A percentile compares a stretch with the other conserved stretches of the same genome.
Evolutionary conservation across 2,888 invertebrate species (phyloP).

Genomic region (Dicyrtomina minuta): DNA sequence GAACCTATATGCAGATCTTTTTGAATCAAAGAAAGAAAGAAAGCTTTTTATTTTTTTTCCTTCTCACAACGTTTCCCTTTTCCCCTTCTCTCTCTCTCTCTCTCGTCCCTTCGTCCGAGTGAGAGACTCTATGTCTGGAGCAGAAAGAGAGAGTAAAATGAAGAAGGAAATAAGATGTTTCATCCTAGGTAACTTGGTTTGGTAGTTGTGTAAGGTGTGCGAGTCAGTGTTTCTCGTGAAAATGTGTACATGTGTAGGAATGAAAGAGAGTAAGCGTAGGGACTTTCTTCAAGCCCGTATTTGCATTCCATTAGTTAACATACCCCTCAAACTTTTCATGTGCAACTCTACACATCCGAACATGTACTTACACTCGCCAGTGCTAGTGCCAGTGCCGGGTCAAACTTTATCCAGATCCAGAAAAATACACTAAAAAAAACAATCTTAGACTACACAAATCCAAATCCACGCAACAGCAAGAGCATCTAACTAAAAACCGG

Average conservation of each 20-base stretch:
- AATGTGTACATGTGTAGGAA: neutral
- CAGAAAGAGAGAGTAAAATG: neutral
- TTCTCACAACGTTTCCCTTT: neutral
- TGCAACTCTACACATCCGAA: neutral
- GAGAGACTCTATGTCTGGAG: too few species aligned
- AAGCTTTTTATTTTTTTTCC: slow-evolving; percentile 5
- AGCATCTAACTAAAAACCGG: too few species aligned
- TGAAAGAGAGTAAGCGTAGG: slow-evolving; percentile 5
- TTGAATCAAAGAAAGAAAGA: neutral
- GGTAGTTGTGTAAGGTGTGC: neutral
- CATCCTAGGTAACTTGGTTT: neutral
- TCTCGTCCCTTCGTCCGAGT: neutral
- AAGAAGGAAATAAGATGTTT: neutral
- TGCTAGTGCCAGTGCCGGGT: too few species aligned
- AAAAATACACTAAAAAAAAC: too few species aligned
- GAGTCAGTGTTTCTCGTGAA: neutral
- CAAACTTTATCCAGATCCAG: too few species aligned
- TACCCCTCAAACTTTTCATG: neutral
- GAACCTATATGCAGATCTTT: slow-evolving; percentile 18
- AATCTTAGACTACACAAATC: too few species aligned
- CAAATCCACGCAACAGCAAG: too few species aligned
- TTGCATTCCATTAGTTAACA: slow-evolving; percentile 9
- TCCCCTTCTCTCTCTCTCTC: neutral
- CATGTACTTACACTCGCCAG: neutral
- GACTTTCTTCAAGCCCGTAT: neutral